These are phyloP conservation scores for Pheosia tremula DNA, from an alignment of 2,888 invertebrate genomes.

Conservation along the genomic window DNA sequence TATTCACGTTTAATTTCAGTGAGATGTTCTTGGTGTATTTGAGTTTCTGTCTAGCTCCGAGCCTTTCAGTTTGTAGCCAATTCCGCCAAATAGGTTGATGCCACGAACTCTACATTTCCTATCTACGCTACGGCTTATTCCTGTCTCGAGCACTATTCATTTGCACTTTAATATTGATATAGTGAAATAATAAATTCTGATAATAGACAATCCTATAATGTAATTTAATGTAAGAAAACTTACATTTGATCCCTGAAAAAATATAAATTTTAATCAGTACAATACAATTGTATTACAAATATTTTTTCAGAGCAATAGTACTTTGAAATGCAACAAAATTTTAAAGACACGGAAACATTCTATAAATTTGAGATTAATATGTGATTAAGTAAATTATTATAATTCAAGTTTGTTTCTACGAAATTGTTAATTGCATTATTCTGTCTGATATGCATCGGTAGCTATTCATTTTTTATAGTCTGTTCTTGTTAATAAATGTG, in stretches of 20 bases:
- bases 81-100: conserved; percentile 49
- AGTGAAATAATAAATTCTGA: not conserved
- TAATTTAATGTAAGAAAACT: no score
- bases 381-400: not conserved
- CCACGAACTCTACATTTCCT: conserved; percentile 32
- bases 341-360: not conserved
- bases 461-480: not conserved
- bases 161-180: conserved; percentile 3
- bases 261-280: no score
- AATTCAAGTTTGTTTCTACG: not conserved
- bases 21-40: conserved; percentile 28
- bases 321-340: no score
- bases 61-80: conserved; percentile 46
- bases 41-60: conserved; percentile 30
- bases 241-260: no score
- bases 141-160: conserved; percentile 18
- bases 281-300: no score
- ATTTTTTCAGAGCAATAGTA: no score
- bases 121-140: conserved; percentile 17
- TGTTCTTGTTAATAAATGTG: not conserved
- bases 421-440: conserved; percentile 1
- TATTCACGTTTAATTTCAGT: conserved; percentile 31
- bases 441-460: conserved; percentile 2
- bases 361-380: not conserved
- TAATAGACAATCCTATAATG: no score